Conservation (phyloP, 2,888 invertebrate species). For the Epiblema foenella region DNA sequence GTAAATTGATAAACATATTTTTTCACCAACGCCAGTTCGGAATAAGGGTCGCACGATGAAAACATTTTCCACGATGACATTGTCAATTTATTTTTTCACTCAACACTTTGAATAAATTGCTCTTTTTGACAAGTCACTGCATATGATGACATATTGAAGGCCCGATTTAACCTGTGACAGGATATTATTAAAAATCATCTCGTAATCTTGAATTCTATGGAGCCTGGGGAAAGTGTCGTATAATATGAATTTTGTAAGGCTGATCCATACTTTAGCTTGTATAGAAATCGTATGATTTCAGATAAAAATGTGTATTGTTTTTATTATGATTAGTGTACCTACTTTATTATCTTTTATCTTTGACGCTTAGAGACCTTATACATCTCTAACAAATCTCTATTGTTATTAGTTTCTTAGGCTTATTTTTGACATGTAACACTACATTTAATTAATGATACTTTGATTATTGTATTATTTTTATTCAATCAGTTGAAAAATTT, state of each 20-base stretch:
- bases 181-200: slow-evolving; percentile 36
- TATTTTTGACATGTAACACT: too few species aligned
- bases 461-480: too few species aligned
- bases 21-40: slow-evolving; percentile 37
- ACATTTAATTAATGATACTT: too few species aligned
- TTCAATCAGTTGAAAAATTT: too few species aligned
- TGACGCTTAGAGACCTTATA: too few species aligned
- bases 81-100: slow-evolving; percentile 45
- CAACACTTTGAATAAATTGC: slow-evolving; percentile 44
- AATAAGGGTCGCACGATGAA: slow-evolving; percentile 37
- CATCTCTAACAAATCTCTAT: too few species aligned
- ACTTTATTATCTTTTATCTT: too few species aligned
- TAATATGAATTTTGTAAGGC: neutral
- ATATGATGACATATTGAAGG: slow-evolving; percentile 40
- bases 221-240: neutral
- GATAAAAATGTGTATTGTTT: neutral
- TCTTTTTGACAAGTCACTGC: slow-evolving; percentile 44
- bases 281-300: neutral
- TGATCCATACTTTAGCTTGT: neutral
- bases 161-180: slow-evolving; percentile 38
- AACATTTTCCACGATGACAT: slow-evolving; percentile 43
- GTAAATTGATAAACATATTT: slow-evolving; percentile 44
- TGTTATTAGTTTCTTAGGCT: too few species aligned
- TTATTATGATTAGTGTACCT: too few species aligned
- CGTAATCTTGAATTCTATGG: slow-evolving; percentile 2